Percentiles rank a stretch among this genome's conserved stretches.
Evolutionary conservation across 2,888 invertebrate genomes (phyloP).

Genomic region (Choreutis nemorana): DNA sequence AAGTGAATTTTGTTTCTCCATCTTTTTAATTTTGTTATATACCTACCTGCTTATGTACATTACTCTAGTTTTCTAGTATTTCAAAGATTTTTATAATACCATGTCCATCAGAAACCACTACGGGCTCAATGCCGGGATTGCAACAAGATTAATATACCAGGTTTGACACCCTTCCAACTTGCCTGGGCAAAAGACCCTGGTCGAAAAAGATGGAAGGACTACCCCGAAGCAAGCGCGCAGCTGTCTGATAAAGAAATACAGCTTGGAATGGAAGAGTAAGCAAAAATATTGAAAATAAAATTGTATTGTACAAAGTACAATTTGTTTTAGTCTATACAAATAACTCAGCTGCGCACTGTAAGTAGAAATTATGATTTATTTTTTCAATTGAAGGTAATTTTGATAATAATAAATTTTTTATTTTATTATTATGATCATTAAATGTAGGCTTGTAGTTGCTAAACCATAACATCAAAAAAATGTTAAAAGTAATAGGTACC

Average conservation of each 20-base stretch:
- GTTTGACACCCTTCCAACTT: slow-evolving; percentile 23
- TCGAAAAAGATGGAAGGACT: slow-evolving; percentile 54
- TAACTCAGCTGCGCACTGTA: too few relatives aligned
- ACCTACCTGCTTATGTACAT: too few relatives aligned
- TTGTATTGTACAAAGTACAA: too few relatives aligned
- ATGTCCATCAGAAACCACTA: slow-evolving; percentile 20
- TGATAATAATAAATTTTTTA: slow-evolving; percentile 10
- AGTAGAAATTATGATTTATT: slow-evolving; percentile 3
- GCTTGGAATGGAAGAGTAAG: slow-evolving; percentile 33
- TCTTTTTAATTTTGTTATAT: too few relatives aligned
- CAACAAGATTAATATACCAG: slow-evolving; percentile 14
- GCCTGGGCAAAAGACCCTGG: slow-evolving; percentile 25
- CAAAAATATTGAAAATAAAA: background rate
- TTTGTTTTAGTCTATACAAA: too few relatives aligned
- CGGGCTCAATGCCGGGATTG: slow-evolving; percentile 36
- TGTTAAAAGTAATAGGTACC: too few relatives aligned
- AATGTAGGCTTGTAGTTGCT: too few relatives aligned
- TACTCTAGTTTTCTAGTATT: too few relatives aligned
- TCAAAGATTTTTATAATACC: slow-evolving; percentile 1
- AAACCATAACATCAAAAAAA: too few relatives aligned
- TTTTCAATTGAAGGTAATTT: slow-evolving; percentile 1
- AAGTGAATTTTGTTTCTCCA: too few relatives aligned
- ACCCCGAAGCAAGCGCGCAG: slow-evolving; percentile 47
- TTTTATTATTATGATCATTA: too few relatives aligned
- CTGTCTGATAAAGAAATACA: slow-evolving; percentile 28